Evolutionary conservation across 1,140 invertebrate species (phyloP), one percentile per base, ranked within the genome.

Genomic region (Drosophila suzukii): DNA sequence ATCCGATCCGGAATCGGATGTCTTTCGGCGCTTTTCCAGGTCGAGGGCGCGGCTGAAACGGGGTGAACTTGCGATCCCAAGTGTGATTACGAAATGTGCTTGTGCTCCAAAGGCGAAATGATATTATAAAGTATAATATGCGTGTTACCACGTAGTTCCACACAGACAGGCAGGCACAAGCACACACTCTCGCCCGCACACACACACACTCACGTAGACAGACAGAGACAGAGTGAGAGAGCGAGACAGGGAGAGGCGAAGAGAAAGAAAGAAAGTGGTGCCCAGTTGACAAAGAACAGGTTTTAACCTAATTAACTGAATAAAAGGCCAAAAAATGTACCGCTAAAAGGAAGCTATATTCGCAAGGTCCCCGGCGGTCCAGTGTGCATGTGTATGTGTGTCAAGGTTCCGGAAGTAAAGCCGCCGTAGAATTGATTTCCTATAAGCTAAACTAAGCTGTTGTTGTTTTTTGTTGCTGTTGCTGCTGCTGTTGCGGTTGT

Each of bases 251-350:
- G 27, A n/a, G 39, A 6, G 32, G 32, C 1, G 7, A 34, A 10
- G 32, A 59, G 51, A 70, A 58, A 71, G 80, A 88, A 88, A 89
- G 83, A 89, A 89, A 89, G 84, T 89, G 77, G 59, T 76, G 83
- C 54, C 67, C 57, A 82, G 81, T 81, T 79, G 83, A 79, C 83
- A 86, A 89, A 89, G 83, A 86, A 89, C 84, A 84, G 84, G 84
- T 89, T 89, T 89, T 89, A 89, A 89, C 84, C 80, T 78, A 89
- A 89, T 89, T 89, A 89, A 63, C 60, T 56, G 30, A 44, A 43
- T 67, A 82, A 68, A 61, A 47, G 62, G 44, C 67, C 34, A 44
- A 60, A 67, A 60, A 63, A 67, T 79, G 66, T 46, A 60, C 43
- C 59, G 61, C 47, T 15, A 57, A 30, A 20, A 77, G 46, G 46